phyloP scores from a whole-genome alignment of 2,888 invertebrate species.

The Pristionchus arcanus region DNA sequence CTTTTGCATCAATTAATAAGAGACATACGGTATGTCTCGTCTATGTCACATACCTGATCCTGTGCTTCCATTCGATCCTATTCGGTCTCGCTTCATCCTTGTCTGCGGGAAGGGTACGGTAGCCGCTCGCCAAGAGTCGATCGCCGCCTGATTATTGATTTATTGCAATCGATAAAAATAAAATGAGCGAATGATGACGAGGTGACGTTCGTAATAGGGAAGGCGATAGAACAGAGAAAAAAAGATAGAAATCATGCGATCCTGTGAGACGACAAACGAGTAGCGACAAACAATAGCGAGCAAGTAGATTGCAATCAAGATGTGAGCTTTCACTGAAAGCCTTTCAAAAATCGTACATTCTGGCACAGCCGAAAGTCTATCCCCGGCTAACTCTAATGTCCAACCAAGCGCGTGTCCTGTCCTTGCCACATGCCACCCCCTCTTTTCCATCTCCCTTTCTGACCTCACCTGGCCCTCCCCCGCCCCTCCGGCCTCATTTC shows the following conservation, averaged over 20 bases:
- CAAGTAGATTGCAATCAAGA: not conserved
- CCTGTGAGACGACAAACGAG: not conserved
- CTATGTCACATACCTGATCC: not conserved
- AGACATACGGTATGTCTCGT: too few species aligned
- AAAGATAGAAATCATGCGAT: not conserved
- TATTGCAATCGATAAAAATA: not conserved
- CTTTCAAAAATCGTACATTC: not conserved
- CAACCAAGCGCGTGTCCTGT: not conserved
- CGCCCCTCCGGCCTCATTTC: not conserved
- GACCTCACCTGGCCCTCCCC: not conserved
- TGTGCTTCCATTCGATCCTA: constrained; percentile 9
- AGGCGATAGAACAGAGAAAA: not conserved
- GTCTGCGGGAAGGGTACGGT: not conserved
- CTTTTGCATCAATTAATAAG: not conserved
- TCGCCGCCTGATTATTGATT: not conserved
- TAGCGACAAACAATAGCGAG: not conserved
- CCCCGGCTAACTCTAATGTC: not conserved
- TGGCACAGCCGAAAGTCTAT: not conserved
- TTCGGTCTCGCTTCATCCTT: not conserved
- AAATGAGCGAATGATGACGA: not conserved
- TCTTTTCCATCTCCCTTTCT: not conserved
- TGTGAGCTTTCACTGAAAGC: too few species aligned
- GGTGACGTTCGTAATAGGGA: not conserved
- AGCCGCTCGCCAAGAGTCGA: not conserved
- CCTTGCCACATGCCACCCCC: not conserved